Conservation (phyloP, 2,797 vertebrate genomes). For the Dendrocincla tyrannina region DNA sequence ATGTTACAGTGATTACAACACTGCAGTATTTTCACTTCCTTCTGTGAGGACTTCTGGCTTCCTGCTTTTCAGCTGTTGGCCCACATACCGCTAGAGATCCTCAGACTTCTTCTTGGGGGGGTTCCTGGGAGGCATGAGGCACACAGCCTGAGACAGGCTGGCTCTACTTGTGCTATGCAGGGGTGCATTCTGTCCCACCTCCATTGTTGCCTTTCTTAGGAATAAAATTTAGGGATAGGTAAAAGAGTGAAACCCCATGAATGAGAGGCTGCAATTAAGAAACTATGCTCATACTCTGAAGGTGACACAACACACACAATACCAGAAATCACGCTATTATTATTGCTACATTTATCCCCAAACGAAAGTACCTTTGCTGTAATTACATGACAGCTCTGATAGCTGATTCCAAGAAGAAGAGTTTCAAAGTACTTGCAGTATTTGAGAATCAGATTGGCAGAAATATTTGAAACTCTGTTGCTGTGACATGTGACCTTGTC, state of each 20-base stretch:
- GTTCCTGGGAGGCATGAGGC: not conserved
- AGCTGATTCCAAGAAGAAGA: not conserved
- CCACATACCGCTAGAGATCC: not conserved
- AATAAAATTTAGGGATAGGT: not conserved
- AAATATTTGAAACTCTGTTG: not conserved
- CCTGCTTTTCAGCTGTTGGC: slow-evolving; percentile 1
- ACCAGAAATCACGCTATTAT: not conserved
- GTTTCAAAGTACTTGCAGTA: not conserved
- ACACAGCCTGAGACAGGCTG: not conserved
- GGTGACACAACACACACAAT: not conserved
- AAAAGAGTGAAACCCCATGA: not conserved
- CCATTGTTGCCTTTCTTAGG: not conserved
- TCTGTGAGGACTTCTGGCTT: slow-evolving; percentile 20
- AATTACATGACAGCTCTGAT: not conserved
- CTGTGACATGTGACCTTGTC: fast-evolving
- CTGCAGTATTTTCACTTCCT: slow-evolving; percentile 53
- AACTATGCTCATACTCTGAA: not conserved
- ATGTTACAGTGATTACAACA: slow-evolving; percentile 36
- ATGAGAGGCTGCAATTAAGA: not conserved
- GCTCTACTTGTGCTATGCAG: not conserved
- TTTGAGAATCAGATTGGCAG: not conserved
- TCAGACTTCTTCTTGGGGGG: not conserved
- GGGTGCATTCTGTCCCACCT: not conserved
- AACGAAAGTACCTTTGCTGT: not conserved
- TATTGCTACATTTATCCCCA: not conserved